Evolutionary conservation across 2,888 invertebrate genomes (phyloP), one percentile per base, ranked within the genome.

Genomic region (Seira ritae): DNA sequence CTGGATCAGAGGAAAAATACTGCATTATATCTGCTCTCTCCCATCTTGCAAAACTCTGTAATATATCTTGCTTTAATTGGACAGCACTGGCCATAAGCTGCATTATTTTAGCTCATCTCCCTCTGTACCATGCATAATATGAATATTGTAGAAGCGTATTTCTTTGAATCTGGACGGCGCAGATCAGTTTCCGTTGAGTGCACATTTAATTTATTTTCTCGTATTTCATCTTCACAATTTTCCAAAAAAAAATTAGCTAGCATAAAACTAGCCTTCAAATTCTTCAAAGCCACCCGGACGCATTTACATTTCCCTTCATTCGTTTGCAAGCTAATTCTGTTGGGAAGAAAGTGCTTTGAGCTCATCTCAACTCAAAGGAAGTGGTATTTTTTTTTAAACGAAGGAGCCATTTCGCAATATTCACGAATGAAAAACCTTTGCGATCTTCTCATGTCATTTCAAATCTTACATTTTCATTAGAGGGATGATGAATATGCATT

Each of bases 141-240:
- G 31, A 31, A 8, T 31, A 31, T 4, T 31, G 31, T 2, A 31
- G 31, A 4, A 31, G 31, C 8, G 31, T 31, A 8, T 55, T 55
- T 55, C 62, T 62, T 62, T 62, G 62, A 12, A 50, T 8, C 50
- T n/a, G 62, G 19, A 62, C 62, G 31, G 31, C 2, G 62, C 62
- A 62, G n/a, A n/a, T 22, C 62, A 62, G 62, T 62, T 62, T 12
- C 8, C 37, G 15, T 50, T 71, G 76, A 71, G 62, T 72, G 76
- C 72, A 76, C 82, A 68, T 73, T 67, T 72, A 82, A 82, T 82
- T 82, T 82, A 82, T 82, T 76, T 62, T 22, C 76, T 20, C 22
- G 66, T 42, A 42, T 23, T 68, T 31, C 20, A n/a, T 23, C 24
- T 24, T 24, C 23, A 10, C 24, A 12, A 20, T 67, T 31, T 31